Conservation (phyloP, 2,888 invertebrate genomes). For the Agriopis marginaria region DNA sequence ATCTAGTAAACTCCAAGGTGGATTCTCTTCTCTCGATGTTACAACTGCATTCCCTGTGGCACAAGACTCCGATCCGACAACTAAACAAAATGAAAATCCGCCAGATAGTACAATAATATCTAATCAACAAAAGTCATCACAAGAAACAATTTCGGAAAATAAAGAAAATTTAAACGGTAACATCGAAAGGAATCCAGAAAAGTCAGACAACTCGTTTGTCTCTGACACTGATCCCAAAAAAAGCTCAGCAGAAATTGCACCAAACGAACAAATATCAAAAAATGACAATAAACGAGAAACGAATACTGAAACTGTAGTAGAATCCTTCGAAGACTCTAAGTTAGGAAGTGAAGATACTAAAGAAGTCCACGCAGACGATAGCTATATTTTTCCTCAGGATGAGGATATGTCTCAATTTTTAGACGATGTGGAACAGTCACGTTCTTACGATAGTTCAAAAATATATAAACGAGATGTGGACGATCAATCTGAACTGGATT, state of each 20-base stretch:
- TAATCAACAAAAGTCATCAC: constrained; percentile 56
- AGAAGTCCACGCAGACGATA: constrained; percentile 56
- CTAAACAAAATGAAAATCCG: constrained; percentile 54
- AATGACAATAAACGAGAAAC: constrained; percentile 72
- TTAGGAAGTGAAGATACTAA: constrained; percentile 52
- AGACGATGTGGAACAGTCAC: constrained; percentile 54
- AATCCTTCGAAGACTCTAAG: constrained; percentile 53
- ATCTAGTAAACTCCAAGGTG: constrained; percentile 66
- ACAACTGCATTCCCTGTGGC: constrained; percentile 57
- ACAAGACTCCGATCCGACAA: constrained; percentile 52
- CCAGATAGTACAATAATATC: constrained; percentile 55
- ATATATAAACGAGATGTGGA: constrained; percentile 65
- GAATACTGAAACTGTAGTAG: constrained; percentile 54
- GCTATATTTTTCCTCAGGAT: constrained; percentile 57
- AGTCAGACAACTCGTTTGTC: constrained; percentile 48
- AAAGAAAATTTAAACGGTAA: constrained; percentile 54
- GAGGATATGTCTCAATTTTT: constrained; percentile 60
- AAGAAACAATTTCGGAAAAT: constrained; percentile 54
- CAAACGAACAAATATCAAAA: constrained; percentile 56
- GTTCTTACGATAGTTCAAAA: constrained; percentile 52
- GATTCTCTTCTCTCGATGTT: constrained; percentile 54
- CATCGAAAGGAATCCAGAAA: constrained; percentile 48
- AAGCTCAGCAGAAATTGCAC: constrained; percentile 46
- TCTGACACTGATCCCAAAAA: constrained; percentile 50
- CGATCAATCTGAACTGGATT: constrained; percentile 60